Conservation (phyloP, 2,797 vertebrate genomes). For the Dendrocincla tyrannina region DNA sequence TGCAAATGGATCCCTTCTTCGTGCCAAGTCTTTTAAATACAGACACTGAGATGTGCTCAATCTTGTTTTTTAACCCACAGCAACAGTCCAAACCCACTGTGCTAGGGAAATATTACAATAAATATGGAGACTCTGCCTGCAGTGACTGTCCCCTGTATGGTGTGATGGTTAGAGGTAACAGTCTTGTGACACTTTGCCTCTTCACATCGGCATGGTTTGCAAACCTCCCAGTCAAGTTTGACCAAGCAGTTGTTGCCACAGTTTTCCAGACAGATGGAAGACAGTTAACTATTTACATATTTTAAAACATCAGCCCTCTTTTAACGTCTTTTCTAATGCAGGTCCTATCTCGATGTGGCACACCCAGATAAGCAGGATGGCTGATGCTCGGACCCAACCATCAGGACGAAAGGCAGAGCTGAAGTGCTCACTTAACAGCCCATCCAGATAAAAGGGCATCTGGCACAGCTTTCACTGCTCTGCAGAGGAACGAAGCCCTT, state of each 20-base stretch:
- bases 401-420: neutral
- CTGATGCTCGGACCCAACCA: neutral
- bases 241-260: neutral
- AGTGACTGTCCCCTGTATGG: neutral
- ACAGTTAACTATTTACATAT: neutral
- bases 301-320: neutral
- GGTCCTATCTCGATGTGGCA: neutral
- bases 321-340: slow-evolving; percentile 43
- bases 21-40: neutral
- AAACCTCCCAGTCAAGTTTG: neutral
- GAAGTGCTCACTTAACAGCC: slow-evolving; percentile 32
- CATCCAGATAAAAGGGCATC: slow-evolving; percentile 42
- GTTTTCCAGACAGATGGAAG: neutral
- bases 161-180: neutral
- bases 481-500: neutral
- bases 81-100: neutral
- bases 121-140: neutral
- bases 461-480: neutral
- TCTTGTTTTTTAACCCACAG: neutral
- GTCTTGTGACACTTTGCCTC: neutral
- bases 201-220: neutral
- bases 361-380: slow-evolving; percentile 29
- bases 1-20: neutral
- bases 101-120: neutral
- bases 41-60: neutral